A percentile compares a stretch with the other conserved stretches of the same genome.
These are phyloP conservation scores for Rhingia rostrata DNA, from an alignment of 2,888 invertebrate genomes.

Conservation along the genomic window DNA sequence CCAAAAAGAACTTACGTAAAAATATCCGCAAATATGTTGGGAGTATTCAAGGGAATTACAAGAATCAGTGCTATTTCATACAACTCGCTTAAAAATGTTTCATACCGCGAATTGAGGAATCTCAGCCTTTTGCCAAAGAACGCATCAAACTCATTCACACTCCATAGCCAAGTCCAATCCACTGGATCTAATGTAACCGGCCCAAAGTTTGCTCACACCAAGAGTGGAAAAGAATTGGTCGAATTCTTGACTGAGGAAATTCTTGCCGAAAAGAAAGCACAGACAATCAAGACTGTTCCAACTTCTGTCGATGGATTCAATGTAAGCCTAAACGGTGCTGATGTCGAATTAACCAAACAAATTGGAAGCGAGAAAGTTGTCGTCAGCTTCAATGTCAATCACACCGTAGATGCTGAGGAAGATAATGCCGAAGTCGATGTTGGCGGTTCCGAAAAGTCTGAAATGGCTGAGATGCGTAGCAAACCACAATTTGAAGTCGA, in stretches of 20 bases:
- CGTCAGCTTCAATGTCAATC: constrained; percentile 95
- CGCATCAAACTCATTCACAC: constrained; percentile 23
- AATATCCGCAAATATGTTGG: constrained; percentile 54
- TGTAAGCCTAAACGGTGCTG: constrained; percentile 91
- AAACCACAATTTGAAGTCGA: constrained; percentile 96
- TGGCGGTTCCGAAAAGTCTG: constrained; percentile 86
- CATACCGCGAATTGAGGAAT: constrained; percentile 41
- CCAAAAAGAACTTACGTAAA: constrained; percentile 60
- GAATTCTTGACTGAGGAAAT: constrained; percentile 97
- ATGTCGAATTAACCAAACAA: constrained; percentile 91
- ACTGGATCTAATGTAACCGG: neutral
- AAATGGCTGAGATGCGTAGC: constrained; percentile 93
- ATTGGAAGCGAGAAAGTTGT: constrained; percentile 88
- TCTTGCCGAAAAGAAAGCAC: constrained; percentile 93
- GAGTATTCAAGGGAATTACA: constrained; percentile 46
- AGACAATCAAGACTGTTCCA: constrained; percentile 89
- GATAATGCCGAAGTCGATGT: constrained; percentile 86
- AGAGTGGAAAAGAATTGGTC: constrained; percentile 86
- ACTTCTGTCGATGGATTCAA: constrained; percentile 91
- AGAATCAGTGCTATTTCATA: constrained; percentile 38
- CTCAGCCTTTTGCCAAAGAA: constrained; percentile 41
- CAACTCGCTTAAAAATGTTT: constrained; percentile 43
- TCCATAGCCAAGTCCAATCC: constrained; percentile 24
- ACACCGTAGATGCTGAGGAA: constrained; percentile 93
- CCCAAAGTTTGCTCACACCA: constrained; percentile 50